Conservation (phyloP, 2,888 invertebrate genomes). For the Drosophila leonis region DNA sequence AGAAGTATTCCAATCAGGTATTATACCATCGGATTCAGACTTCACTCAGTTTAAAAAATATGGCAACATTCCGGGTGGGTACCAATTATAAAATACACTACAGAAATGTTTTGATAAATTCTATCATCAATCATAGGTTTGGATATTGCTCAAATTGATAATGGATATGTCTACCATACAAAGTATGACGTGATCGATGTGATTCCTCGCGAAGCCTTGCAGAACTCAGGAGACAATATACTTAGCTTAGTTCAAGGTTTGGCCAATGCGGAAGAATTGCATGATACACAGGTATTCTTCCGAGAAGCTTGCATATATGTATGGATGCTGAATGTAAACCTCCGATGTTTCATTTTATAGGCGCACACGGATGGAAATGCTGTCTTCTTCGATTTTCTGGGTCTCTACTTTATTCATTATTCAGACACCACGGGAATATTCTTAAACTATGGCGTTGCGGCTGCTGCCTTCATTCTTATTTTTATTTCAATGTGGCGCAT, state of each 20-base stretch:
- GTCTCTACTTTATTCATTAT: constrained; percentile 89
- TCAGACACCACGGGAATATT: constrained; percentile 85
- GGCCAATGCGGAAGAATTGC: constrained; percentile 84
- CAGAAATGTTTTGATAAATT: no score
- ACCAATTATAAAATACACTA: not conserved
- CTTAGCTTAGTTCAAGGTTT: constrained; percentile 86
- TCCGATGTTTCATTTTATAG: constrained; percentile 64
- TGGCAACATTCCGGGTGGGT: constrained; percentile 86
- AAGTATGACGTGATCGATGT: constrained; percentile 88
- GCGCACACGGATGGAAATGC: constrained; percentile 84
- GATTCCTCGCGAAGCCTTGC: constrained; percentile 89
- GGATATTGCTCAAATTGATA: constrained; percentile 90
- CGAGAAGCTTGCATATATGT: not conserved
- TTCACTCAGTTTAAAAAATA: constrained; percentile 88
- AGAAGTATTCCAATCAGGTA: constrained; percentile 87
- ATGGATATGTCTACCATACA: constrained; percentile 92
- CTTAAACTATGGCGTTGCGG: constrained; percentile 82
- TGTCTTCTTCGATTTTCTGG: constrained; percentile 91
- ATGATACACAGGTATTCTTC: constrained; percentile 50
- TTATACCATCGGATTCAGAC: constrained; percentile 89
- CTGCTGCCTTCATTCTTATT: constrained; percentile 78
- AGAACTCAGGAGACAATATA: constrained; percentile 91
- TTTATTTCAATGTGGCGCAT: constrained; percentile 74
- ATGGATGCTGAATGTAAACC: no score
- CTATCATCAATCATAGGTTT: constrained; percentile 86